Percentiles rank a stretch among this genome's conserved stretches.
Evolutionary conservation across 2,797 vertebrate species (phyloP).

Genomic region (Cyprinodon diabolis): DNA sequence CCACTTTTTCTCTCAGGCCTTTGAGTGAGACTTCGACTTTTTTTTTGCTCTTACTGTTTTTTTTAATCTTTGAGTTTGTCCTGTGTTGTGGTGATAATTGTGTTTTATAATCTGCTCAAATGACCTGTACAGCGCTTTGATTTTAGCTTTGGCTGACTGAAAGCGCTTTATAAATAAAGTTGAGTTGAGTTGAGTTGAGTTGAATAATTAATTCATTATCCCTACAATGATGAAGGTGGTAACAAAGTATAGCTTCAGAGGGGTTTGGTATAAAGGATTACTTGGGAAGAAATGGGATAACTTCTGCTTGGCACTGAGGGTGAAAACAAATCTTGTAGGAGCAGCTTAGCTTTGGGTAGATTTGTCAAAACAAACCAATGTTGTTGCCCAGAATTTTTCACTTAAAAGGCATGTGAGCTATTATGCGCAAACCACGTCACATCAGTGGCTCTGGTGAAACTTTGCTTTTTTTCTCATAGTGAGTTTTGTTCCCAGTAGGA

Average conservation of each 20-base stretch:
- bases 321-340: neutral
- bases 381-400: neutral
- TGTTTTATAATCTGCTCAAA: too few species aligned
- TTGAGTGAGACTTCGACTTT: too few species aligned
- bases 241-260: neutral
- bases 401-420: neutral
- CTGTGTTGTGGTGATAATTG: too few species aligned
- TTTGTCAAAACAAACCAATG: neutral
- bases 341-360: neutral
- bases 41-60: too few species aligned
- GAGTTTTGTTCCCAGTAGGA: slow-evolving; percentile 46
- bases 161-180: too few species aligned
- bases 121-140: too few species aligned
- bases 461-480: slow-evolving; percentile 26
- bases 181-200: too few species aligned
- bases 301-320: neutral
- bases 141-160: too few species aligned
- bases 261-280: neutral
- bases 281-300: neutral
- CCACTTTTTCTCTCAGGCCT: too few species aligned
- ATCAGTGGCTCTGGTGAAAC: slow-evolving; percentile 35
- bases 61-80: too few species aligned
- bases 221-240: too few species aligned
- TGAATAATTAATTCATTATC: too few species aligned
- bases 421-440: slow-evolving; percentile 8